Evolutionary conservation across 2,113 vertebrate species (phyloP).

Genomic region (Hippocampus zosterae): DNA sequence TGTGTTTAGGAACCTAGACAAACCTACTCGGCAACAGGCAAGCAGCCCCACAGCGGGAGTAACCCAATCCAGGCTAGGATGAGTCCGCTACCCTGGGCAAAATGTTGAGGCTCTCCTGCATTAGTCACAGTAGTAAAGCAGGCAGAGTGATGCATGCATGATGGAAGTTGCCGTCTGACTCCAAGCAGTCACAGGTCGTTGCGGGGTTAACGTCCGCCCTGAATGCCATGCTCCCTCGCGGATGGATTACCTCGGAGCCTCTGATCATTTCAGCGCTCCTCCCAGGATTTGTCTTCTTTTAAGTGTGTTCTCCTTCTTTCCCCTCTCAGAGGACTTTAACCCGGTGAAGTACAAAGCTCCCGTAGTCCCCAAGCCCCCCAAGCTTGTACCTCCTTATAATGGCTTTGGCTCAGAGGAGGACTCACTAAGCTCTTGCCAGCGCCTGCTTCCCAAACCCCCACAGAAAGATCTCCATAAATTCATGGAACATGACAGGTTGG

Average conservation of each 20-base stretch:
- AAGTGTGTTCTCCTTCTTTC: constrained; percentile 26
- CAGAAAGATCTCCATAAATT: constrained; percentile 78
- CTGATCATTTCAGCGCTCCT: constrained; percentile 21
- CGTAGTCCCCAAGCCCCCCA: constrained; percentile 62
- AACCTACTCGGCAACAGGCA: not conserved
- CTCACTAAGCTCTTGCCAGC: constrained; percentile 79
- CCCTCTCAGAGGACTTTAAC: constrained; percentile 78
- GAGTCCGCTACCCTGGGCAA: constrained; percentile 32
- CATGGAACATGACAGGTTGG: constrained; percentile 85
- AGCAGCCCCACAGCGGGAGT: constrained; percentile 21
- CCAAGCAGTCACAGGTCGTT: constrained; percentile 41
- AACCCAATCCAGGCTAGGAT: constrained; percentile 37
- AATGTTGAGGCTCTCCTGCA: constrained; percentile 33
- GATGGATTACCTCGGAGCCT: constrained; percentile 36
- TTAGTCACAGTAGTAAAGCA: constrained; percentile 55
- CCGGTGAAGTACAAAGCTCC: constrained; percentile 73
- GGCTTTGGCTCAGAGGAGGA: constrained; percentile 94
- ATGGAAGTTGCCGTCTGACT: constrained; percentile 50
- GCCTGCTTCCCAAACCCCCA: constrained; percentile 70
- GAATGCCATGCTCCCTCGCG: constrained; percentile 12
- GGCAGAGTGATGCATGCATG: constrained; percentile 19
- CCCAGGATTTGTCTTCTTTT: constrained; percentile 25
- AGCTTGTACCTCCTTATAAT: constrained; percentile 79
- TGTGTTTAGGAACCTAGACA: too few species aligned
- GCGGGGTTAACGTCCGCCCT: constrained; percentile 15